Conservation (phyloP, 2,888 invertebrate species). For the Chrysomela aeneicollis region DNA sequence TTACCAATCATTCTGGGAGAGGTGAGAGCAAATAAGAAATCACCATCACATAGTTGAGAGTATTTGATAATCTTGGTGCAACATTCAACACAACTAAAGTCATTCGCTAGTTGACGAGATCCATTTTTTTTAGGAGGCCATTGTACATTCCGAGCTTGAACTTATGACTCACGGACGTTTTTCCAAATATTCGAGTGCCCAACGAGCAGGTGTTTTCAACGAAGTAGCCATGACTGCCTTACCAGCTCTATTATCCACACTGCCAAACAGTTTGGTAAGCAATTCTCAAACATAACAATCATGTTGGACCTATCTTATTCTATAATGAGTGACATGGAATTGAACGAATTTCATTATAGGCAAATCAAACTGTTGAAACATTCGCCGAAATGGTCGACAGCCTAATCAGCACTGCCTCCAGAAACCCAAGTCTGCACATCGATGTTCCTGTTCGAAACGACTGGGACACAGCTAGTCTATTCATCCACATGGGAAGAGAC, state of each 20-base stretch:
- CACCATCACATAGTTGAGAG: too few relatives aligned
- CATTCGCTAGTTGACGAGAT: neutral
- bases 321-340: too few relatives aligned
- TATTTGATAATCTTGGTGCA: too few relatives aligned
- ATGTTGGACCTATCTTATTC: too few relatives aligned
- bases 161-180: slow-evolving; percentile 76
- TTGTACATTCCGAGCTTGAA: slow-evolving; percentile 70
- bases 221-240: slow-evolving; percentile 79
- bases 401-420: slow-evolving; percentile 71
- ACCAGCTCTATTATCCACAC: slow-evolving; percentile 79
- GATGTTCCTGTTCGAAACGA: slow-evolving; percentile 56
- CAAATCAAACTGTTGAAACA: slow-evolving; percentile 65
- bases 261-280: slow-evolving; percentile 73
- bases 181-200: slow-evolving; percentile 81
- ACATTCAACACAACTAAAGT: too few relatives aligned
- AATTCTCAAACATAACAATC: neutral
- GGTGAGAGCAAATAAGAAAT: slow-evolving; percentile 60
- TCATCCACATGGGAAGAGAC: slow-evolving; percentile 75
- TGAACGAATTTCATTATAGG: slow-evolving; percentile 57
- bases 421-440: slow-evolving; percentile 67
- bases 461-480: slow-evolving; percentile 63
- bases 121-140: slow-evolving; percentile 65
- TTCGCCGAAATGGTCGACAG: slow-evolving; percentile 66
- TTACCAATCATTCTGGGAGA: slow-evolving; percentile 79
- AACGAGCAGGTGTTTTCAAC: slow-evolving; percentile 79